Conservation (phyloP, 2,113 vertebrate genomes). For the Periophthalmus modestus region DNA sequence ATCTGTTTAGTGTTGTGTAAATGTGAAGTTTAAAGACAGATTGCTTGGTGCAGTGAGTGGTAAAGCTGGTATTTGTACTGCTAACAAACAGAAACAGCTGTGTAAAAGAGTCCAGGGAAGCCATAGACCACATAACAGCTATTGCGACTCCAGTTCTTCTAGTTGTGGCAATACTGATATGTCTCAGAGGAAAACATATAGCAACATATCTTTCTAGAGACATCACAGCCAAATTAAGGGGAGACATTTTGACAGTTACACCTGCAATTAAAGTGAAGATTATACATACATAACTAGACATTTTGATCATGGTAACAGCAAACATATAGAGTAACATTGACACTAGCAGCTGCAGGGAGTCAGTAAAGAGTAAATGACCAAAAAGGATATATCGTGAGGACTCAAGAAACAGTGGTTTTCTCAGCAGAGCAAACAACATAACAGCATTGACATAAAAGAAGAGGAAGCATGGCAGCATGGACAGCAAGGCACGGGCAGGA, state of each 20-base stretch:
- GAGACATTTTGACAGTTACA: slow-evolving; percentile 33
- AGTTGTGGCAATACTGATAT: slow-evolving; percentile 33
- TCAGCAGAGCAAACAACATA: slow-evolving; percentile 60
- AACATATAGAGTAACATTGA: slow-evolving; percentile 46
- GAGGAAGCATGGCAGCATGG: slow-evolving; percentile 48
- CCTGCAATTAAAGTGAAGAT: not conserved
- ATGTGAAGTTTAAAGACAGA: slow-evolving; percentile 8
- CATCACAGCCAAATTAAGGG: slow-evolving; percentile 64
- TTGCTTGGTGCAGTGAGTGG: slow-evolving; percentile 11
- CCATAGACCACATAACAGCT: slow-evolving; percentile 41
- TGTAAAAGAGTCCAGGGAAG: slow-evolving; percentile 33
- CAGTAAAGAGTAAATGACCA: slow-evolving; percentile 56
- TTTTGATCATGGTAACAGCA: slow-evolving; percentile 26
- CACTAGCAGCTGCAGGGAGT: slow-evolving; percentile 52
- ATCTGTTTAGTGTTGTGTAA: slow-evolving; percentile 13
- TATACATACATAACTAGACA: slow-evolving; percentile 46
- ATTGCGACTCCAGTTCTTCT: slow-evolving; percentile 32
- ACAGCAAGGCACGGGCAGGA: slow-evolving; percentile 29
- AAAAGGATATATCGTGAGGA: slow-evolving; percentile 63
- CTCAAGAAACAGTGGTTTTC: slow-evolving; percentile 53
- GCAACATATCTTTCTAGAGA: slow-evolving; percentile 69
- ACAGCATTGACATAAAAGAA: slow-evolving; percentile 59
- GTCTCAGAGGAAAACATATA: slow-evolving; percentile 66
- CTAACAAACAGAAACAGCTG: slow-evolving; percentile 45
- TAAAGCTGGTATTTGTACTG: not conserved